A percentile compares a stretch with the other conserved stretches of the same genome.
Conservation (phyloP, 2,888 invertebrate genomes). For the Polietes domitor region DNA sequence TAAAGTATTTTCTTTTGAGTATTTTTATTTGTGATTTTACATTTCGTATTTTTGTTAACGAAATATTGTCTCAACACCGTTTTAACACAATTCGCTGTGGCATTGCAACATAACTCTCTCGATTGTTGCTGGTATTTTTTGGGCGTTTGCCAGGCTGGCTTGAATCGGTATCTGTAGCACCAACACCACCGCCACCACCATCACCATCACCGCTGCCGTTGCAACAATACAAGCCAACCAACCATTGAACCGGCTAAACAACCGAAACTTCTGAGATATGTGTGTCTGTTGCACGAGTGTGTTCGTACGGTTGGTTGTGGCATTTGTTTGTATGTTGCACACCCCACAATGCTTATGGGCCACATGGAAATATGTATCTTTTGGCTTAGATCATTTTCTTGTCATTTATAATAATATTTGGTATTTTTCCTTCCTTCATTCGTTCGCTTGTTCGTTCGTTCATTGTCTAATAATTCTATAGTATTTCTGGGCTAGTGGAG, state of each 20-base stretch:
- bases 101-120: slow-evolving; percentile 60
- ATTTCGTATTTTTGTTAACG: slow-evolving; percentile 11
- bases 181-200: neutral
- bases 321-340: slow-evolving; percentile 21
- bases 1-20: slow-evolving; percentile 6
- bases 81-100: slow-evolving; percentile 47
- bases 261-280: slow-evolving; percentile 34
- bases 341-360: neutral
- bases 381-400: slow-evolving; percentile 55
- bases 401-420: slow-evolving; percentile 63
- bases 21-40: neutral
- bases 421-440: slow-evolving; percentile 34
- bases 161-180: slow-evolving; percentile 40
- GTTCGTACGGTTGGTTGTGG: neutral
- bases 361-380: slow-evolving; percentile 43
- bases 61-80: slow-evolving; percentile 47
- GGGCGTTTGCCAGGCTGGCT: slow-evolving; percentile 31
- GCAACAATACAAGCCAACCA: neutral
- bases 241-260: slow-evolving; percentile 34
- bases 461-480: slow-evolving; percentile 4
- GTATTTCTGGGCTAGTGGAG: neutral
- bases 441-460: neutral
- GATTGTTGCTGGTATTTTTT: slow-evolving; percentile 44
- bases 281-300: neutral
- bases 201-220: neutral